Percentiles rank a stretch among this genome's conserved stretches.
These are phyloP conservation scores for Ophioderma brevispina DNA, from an alignment of 35 echinoderm and acorn worm genomes.

Conservation along the genomic window DNA sequence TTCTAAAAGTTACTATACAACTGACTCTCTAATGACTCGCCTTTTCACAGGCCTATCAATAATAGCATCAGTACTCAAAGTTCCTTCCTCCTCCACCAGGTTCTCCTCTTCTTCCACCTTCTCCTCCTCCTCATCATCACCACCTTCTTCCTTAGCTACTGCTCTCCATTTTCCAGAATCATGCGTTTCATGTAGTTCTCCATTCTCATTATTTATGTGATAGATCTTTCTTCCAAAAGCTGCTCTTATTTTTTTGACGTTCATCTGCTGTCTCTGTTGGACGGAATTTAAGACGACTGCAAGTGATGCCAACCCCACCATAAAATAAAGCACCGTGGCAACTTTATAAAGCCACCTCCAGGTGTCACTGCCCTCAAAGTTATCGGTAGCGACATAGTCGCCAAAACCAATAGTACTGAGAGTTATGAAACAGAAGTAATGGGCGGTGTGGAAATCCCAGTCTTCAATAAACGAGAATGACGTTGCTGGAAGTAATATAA, in stretches of 20 bases:
- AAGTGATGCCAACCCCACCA: conserved; percentile 15
- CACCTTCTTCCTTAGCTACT: too few species aligned
- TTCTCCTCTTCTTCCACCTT: too few species aligned
- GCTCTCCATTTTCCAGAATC: too few species aligned
- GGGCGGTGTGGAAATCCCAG: conserved; percentile 37
- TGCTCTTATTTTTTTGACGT: background rate
- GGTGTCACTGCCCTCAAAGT: background rate
- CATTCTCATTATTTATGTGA: too few species aligned
- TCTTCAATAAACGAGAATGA: conserved; percentile 45
- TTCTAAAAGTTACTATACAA: too few species aligned
- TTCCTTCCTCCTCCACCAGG: too few species aligned
- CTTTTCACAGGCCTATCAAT: too few species aligned
- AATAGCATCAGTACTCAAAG: too few species aligned
- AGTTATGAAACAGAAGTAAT: conserved; percentile 68
- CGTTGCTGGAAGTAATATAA: conserved; percentile 46
- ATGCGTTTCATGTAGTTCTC: too few species aligned
- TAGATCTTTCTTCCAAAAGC: background rate
- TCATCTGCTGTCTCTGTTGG: background rate
- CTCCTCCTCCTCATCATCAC: too few species aligned
- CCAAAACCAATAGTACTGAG: conserved; percentile 76
- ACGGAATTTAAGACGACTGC: conserved; percentile 18
- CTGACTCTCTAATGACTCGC: too few species aligned
- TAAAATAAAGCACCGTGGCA: conserved; percentile 15
- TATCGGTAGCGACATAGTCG: conserved; percentile 40
- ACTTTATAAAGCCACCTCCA: conserved; percentile 43